Evolutionary conservation across 2,888 invertebrate genomes (phyloP).

Genomic region (Stenolophus ochropezus): DNA sequence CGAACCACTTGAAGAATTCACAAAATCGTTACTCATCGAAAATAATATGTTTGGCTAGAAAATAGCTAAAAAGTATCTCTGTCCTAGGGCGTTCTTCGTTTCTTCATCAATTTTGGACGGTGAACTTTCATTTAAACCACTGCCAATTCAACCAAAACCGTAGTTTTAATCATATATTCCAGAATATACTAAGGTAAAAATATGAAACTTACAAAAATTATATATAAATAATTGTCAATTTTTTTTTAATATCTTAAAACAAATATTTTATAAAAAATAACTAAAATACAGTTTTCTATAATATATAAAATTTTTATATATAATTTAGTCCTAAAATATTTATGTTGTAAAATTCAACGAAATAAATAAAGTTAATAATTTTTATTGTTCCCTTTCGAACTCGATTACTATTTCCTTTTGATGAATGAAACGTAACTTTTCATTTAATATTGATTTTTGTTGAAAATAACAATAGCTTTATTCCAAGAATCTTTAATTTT

Average conservation of each 20-base stretch:
- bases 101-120: not conserved
- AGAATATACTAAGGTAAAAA: no score
- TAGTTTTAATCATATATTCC: not conserved
- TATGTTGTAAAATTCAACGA: no score
- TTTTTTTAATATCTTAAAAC: no score
- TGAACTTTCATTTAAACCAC: not conserved
- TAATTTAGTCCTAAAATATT: no score
- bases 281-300: no score
- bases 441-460: not conserved
- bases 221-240: no score
- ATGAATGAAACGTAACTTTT: not conserved
- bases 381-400: no score
- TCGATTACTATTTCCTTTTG: no score
- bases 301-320: no score
- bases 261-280: no score
- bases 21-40: slow-evolving; percentile 59
- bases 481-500: not conserved
- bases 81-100: slow-evolving; percentile 15
- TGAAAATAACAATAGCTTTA: not conserved
- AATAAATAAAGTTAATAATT: no score
- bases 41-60: slow-evolving; percentile 57
- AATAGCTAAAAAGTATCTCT: slow-evolving; percentile 53
- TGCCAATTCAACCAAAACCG: not conserved
- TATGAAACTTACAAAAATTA: not conserved
- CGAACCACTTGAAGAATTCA: slow-evolving; percentile 17